Base-by-base conservation (phyloP, 2,113 vertebrate genomes). In the Gallinago jamesoni region DNA sequence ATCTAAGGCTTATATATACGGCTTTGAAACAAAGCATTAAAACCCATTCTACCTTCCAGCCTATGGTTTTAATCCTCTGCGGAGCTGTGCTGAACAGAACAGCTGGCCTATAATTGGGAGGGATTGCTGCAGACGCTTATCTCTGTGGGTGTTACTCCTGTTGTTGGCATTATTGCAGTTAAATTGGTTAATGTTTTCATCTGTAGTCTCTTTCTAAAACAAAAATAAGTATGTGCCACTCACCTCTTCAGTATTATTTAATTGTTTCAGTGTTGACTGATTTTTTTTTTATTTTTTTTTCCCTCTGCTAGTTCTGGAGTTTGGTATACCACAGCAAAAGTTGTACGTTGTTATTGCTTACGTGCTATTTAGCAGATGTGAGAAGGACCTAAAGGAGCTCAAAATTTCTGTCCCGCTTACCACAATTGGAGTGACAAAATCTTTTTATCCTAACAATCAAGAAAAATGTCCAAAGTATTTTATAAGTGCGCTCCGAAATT, bases 81-180 rank as follows among this genome's bases (percentile, higher is more conserved):
- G 55, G 74, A 75, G 86, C 55, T 76, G 70, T 35, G 53, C 72
- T 33, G 75, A 88, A 31, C n/a, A n/a, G 57, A 93, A 31, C 57
- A 92, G 82, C 82, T 92, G 90, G 63, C 28, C 67, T 96, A 2
- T 80, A 93, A 85, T 43, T 67, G 83, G 70, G 78, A 80, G 75
- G 68, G 69, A 91, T 64, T 83, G 55, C 76, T 83, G 67, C 33
- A 70, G 75, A 62, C 78, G 55, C 57, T 94, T 91, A 90, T 52
- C 91, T 87, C 90, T 63, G 81, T 63, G 68, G 73, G 80, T 83
- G 57, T 75, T 70, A n/a, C 33, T 80, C 69, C 79, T 77, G 63
- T 72, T 84, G 69, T 52, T 75, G 56, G 64, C 48, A n/a, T 77
- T 87, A 80, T 50, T 90, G 59, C 43, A 25, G 15, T 23, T 79